Percentiles rank a stretch among this genome's conserved stretches.
These are phyloP conservation scores for Phylloscopus trochiloides DNA, from an alignment of 2,113 vertebrate genomes.

Conservation along the genomic window DNA sequence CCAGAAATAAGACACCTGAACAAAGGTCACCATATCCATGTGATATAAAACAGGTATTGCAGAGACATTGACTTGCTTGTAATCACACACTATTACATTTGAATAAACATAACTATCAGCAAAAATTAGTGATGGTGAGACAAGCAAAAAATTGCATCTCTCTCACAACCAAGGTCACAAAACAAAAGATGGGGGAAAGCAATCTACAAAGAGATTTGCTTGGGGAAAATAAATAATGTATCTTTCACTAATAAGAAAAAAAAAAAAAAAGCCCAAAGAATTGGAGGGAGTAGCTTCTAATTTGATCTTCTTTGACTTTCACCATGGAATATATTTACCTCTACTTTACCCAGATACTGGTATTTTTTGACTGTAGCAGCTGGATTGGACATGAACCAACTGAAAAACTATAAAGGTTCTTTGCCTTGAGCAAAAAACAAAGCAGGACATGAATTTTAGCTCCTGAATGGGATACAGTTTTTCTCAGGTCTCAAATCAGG, in stretches of 20 bases:
- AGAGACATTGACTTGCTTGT: background rate
- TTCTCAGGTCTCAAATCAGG: background rate
- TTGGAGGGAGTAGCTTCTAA: background rate
- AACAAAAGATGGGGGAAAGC: background rate
- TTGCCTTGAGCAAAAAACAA: background rate
- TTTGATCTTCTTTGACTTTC: background rate
- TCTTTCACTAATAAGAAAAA: background rate
- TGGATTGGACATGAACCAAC: background rate
- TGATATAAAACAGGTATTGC: background rate
- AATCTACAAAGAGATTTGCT: background rate
- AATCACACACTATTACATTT: background rate
- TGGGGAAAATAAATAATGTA: background rate
- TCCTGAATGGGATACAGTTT: background rate
- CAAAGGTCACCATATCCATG: background rate
- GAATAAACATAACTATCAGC: background rate
- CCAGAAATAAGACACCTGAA: background rate
- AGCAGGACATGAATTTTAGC: background rate
- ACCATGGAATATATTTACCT: background rate
- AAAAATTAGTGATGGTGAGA: background rate
- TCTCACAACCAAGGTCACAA: accelerated
- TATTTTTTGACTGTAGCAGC: background rate
- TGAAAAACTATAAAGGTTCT: background rate
- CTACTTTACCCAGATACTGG: background rate
- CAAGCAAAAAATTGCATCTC: background rate
- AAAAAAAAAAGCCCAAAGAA: background rate